Conservation (phyloP, 2,797 vertebrate species). For the Characodon lateralis region DNA sequence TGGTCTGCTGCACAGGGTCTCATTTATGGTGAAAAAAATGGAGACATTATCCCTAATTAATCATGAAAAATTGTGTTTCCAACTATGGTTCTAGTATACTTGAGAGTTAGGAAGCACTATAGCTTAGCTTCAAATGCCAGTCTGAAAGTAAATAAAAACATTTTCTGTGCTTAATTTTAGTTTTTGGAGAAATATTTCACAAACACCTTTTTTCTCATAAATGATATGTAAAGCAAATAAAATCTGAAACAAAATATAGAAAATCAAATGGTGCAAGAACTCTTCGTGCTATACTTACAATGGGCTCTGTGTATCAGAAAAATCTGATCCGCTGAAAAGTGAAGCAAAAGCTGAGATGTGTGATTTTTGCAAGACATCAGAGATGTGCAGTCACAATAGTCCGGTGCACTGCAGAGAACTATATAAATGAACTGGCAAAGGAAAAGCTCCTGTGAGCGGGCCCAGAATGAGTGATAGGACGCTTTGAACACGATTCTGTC, state of each 20-base stretch:
- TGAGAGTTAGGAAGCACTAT: background rate
- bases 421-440: conserved; percentile 65
- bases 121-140: background rate
- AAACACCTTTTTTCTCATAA: background rate
- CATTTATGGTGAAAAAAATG: background rate
- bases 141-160: background rate
- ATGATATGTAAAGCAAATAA: background rate
- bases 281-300: background rate
- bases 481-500: conserved; percentile 75
- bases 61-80: background rate
- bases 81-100: background rate
- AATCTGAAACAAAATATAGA: background rate
- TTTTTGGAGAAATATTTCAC: background rate
- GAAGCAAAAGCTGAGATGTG: conserved; percentile 39
- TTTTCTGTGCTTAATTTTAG: background rate
- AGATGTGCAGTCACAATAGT: conserved; percentile 44
- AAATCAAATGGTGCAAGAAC: background rate
- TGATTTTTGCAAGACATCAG: conserved; percentile 48
- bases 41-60: background rate
- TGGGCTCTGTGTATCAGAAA: background rate
- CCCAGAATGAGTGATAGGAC: conserved; percentile 70
- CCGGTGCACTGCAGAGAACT: conserved; percentile 39
- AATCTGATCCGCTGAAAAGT: conserved; percentile 13
- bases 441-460: conserved; percentile 52
- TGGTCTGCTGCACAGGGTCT: background rate